Evolutionary conservation across 2,888 invertebrate genomes (phyloP), one percentile per base, ranked within the genome.

Genomic region (Phortica okadai): DNA sequence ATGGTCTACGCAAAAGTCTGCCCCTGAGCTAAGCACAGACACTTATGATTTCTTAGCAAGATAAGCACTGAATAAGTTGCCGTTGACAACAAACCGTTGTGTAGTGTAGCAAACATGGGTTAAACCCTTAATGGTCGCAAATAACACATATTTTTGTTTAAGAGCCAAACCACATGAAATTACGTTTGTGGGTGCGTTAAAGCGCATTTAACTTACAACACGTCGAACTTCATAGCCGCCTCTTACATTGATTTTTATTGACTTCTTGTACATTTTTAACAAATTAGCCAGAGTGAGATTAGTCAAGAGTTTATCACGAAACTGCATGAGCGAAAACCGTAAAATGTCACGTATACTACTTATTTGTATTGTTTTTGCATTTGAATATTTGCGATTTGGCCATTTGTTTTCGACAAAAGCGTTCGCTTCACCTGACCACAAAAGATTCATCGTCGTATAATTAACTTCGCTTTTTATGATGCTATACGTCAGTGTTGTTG

Each of bases 1-100:
- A 86, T 81, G 82, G 85, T 84, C 84, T 86, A 81, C 42, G 42
- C 44, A n/a, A 50, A 50, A 33, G 64, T 5, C 64, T 64, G 67
- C 67, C 67, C 16, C 73, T 79, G 73, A 80, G 81, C 79, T 73
- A 33, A 83, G 78, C 82, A 70, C 79, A 77, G 77, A 79, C 79
- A 67, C 64, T 74, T 67, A 6, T 67, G 67, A 67, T 67, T 67
- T 67, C 67, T 44, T 67, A 44, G 42, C 16, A 42, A 67, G 67
- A 67, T 67, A 42, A 67, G 16, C 67, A 44, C 67, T 66, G 8
- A 41, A 42, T 42, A 67, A 44, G n/a, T 41, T 67, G 16, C 6
- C 67, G 44, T 67, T 67, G 67, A 67, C 67, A 67, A 67, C 44
- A 6, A 44, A 7, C 10, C 7, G 64, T 64, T 21, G 6, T 64